A percentile compares a stretch with the other conserved stretches of the same genome.
These are phyloP conservation scores for Villa cingulata DNA, from an alignment of 2,888 invertebrate genomes.

Conservation along the genomic window DNA sequence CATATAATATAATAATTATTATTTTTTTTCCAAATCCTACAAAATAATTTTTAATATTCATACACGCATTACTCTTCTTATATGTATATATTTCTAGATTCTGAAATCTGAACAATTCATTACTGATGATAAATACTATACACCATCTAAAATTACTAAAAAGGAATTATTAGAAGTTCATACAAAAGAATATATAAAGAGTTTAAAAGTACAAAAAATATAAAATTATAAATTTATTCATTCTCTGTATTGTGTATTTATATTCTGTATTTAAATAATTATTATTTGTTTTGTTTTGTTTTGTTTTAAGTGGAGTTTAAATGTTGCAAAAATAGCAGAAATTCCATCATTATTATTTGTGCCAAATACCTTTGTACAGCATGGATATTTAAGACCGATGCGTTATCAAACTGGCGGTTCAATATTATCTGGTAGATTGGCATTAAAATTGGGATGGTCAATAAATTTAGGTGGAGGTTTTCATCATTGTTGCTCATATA, in stretches of 20 bases:
- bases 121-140: constrained; percentile 46
- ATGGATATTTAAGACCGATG: constrained; percentile 63
- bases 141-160: constrained; percentile 56
- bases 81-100: constrained; percentile 32
- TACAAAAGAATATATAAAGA: constrained; percentile 55
- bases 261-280: too few species aligned
- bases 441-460: constrained; percentile 71
- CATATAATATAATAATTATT: too few species aligned
- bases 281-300: too few species aligned
- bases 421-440: constrained; percentile 67
- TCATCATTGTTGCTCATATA: constrained; percentile 67
- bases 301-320: constrained; percentile 50
- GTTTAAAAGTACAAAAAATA: constrained; percentile 45
- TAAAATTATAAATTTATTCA: not conserved
- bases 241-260: too few species aligned
- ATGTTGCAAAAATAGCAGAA: constrained; percentile 68
- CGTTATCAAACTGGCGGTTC: constrained; percentile 68
- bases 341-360: constrained; percentile 57
- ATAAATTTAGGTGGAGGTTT: constrained; percentile 87
- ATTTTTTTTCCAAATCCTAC: too few species aligned
- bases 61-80: too few species aligned
- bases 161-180: constrained; percentile 65
- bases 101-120: constrained; percentile 48
- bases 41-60: not conserved
- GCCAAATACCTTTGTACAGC: constrained; percentile 64